A percentile compares a stretch with the other conserved stretches of the same genome.
Conservation (phyloP, 2,888 invertebrate genomes). For the Operophtera brumata region DNA sequence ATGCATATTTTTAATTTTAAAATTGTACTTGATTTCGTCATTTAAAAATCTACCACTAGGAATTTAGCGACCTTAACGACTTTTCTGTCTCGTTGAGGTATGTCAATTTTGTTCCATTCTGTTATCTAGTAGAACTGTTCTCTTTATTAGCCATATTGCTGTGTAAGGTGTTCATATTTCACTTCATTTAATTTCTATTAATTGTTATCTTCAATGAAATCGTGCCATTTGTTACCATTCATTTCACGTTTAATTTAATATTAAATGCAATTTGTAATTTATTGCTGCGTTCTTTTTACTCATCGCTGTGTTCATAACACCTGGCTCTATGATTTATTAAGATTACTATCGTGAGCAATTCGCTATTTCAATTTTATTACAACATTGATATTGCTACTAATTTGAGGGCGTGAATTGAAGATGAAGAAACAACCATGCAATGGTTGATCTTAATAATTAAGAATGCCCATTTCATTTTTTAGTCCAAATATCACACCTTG, state of each 20-base stretch:
- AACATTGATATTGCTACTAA: conserved; percentile 56
- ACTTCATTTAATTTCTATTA: neutral
- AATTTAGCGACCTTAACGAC: too few species aligned
- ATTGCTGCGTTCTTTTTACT: conserved; percentile 26
- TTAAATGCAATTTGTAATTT: conserved; percentile 29
- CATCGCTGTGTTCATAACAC: conserved; percentile 37
- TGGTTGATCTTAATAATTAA: conserved; percentile 1
- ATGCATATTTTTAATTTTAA: too few species aligned
- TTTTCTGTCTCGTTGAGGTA: too few species aligned
- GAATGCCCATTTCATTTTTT: too few species aligned
- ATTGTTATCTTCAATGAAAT: conserved; percentile 32
- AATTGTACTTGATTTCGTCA: too few species aligned
- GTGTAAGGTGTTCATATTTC: too few species aligned
- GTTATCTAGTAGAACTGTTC: too few species aligned
- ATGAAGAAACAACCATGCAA: neutral
- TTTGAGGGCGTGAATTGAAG: conserved; percentile 20
- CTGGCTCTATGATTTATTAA: conserved; percentile 65
- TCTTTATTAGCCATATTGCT: too few species aligned
- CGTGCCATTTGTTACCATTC: conserved; percentile 36
- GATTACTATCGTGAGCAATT: conserved; percentile 77
- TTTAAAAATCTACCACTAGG: too few species aligned
- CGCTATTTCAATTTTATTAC: conserved; percentile 49
- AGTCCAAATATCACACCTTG: too few species aligned
- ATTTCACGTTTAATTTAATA: conserved; percentile 29
- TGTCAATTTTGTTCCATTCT: too few species aligned